These are phyloP conservation scores for Meriones psammophilus DNA, from an alignment of 2,797 vertebrate species.

Conservation along the genomic window DNA sequence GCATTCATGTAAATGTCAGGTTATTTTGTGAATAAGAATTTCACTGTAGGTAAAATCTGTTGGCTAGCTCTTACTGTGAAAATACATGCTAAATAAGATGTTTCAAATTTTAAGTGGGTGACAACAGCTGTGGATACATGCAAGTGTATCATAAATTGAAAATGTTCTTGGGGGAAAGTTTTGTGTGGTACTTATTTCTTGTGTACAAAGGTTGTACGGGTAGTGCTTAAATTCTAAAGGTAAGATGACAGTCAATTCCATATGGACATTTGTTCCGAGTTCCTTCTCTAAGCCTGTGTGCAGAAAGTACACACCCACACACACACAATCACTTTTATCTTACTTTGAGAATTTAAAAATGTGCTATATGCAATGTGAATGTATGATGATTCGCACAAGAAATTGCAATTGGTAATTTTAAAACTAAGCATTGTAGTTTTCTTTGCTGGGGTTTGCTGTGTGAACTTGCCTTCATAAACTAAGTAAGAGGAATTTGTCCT, in stretches of 20 bases:
- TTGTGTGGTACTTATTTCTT: constrained; percentile 72
- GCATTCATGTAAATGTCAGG: constrained; percentile 46
- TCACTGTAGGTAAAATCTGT: constrained; percentile 52
- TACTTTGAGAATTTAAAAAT: constrained; percentile 34
- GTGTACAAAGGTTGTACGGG: constrained; percentile 70
- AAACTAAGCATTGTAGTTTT: constrained; percentile 73
- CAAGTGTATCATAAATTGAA: constrained; percentile 62
- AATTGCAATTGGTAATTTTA: constrained; percentile 78
- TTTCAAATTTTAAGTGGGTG: constrained; percentile 59
- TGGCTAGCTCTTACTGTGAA: constrained; percentile 64
- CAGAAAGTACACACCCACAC: background rate
- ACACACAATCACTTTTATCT: constrained; percentile 42
- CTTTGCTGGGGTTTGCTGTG: constrained; percentile 83
- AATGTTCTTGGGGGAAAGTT: constrained; percentile 61
- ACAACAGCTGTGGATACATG: constrained; percentile 53
- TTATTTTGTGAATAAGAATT: constrained; percentile 58
- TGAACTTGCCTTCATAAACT: constrained; percentile 81
- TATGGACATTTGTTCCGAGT: constrained; percentile 78
- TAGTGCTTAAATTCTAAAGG: constrained; percentile 74
- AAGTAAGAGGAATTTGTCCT: constrained; percentile 72
- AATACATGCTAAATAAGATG: constrained; percentile 59
- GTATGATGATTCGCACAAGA: constrained; percentile 69
- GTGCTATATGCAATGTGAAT: constrained; percentile 3
- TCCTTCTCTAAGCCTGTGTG: constrained; percentile 71
- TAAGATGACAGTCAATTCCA: constrained; percentile 72